phyloP scores from a whole-genome alignment of 2,113 vertebrate genomes.

The Setophaga petechia region DNA sequence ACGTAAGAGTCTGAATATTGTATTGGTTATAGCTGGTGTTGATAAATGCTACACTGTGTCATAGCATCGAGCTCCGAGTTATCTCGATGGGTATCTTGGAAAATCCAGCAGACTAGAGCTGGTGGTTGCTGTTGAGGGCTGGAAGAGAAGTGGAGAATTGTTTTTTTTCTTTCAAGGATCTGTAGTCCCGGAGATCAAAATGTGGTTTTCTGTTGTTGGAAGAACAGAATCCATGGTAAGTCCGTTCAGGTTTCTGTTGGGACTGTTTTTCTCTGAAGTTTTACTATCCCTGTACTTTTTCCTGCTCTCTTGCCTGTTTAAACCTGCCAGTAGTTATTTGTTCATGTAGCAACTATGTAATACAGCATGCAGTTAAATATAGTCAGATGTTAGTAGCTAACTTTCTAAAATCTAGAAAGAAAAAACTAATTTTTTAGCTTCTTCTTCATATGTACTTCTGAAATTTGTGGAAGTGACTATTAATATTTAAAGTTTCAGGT shows the following conservation, averaged over 20 bases:
- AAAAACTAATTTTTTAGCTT: constrained; percentile 37
- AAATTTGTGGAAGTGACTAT: background rate
- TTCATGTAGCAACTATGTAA: background rate
- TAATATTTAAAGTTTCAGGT: constrained; percentile 32
- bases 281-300: constrained; percentile 23
- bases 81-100: constrained; percentile 43
- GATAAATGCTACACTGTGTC: constrained; percentile 62
- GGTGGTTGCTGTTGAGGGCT: constrained; percentile 40
- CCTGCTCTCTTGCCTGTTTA: constrained; percentile 45
- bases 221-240: constrained; percentile 83
- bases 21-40: constrained; percentile 62
- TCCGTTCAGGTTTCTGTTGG: constrained; percentile 44
- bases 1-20: constrained; percentile 70
- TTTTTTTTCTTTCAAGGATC: constrained; percentile 53
- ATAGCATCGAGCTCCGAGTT: constrained; percentile 40
- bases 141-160: constrained; percentile 58
- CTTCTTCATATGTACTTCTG: background rate
- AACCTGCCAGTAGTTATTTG: constrained; percentile 58
- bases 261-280: constrained; percentile 51
- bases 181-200: constrained; percentile 69
- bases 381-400: constrained; percentile 9
- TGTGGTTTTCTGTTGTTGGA: constrained; percentile 98
- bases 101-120: constrained; percentile 62
- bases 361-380: constrained; percentile 40
- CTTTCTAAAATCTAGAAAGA: constrained; percentile 13